Conservation (phyloP, 2,888 invertebrate species). For the Adineta ricciae region DNA sequence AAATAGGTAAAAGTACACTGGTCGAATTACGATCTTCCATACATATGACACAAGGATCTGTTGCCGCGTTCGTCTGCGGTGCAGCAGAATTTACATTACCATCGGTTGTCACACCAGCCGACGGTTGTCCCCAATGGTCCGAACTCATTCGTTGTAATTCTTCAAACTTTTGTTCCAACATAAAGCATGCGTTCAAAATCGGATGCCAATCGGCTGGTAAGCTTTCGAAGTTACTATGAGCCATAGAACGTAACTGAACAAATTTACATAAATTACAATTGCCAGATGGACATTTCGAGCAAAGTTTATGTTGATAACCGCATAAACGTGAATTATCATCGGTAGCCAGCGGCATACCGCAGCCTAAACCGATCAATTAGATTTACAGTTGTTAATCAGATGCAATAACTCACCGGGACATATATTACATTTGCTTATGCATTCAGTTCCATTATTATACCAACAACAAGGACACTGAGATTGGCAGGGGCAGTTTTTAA, state of each 20-base stretch:
- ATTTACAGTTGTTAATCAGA: no score
- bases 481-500: neutral
- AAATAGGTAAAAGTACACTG: neutral
- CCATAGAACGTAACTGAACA: neutral
- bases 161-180: neutral
- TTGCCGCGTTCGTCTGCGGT: neutral
- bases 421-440: neutral
- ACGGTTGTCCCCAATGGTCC: neutral
- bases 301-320: neutral
- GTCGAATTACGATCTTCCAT: neutral
- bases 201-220: neutral
- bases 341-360: neutral
- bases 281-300: neutral
- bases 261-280: neutral
- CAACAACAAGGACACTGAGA: neutral
- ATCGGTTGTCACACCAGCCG: neutral
- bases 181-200: neutral
- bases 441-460: neutral
- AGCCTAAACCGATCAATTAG: neutral
- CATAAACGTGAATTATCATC: neutral
- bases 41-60: neutral
- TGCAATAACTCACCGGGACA: neutral
- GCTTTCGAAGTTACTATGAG: neutral
- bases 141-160: neutral
- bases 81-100: neutral